Percentiles rank a stretch among this genome's conserved stretches.
These are phyloP conservation scores for Nephrotoma guestfalica DNA, from an alignment of 2,888 invertebrate species.

Conservation along the genomic window DNA sequence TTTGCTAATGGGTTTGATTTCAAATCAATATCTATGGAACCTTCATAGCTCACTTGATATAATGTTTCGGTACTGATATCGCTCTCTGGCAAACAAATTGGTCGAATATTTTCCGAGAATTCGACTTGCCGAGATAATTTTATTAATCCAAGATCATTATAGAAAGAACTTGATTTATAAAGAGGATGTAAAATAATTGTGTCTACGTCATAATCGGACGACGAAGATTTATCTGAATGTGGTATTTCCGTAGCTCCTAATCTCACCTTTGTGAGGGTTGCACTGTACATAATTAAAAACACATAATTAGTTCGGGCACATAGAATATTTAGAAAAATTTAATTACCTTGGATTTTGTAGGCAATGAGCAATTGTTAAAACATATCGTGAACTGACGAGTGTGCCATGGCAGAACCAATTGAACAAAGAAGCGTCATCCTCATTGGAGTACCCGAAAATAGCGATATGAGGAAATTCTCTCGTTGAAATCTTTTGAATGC, in stretches of 20 bases:
- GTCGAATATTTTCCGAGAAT: slow-evolving; percentile 20
- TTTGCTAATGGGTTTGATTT: too few relatives aligned
- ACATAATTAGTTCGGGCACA: too few relatives aligned
- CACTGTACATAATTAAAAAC: too few relatives aligned
- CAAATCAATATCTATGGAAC: too few relatives aligned
- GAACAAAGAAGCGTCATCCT: neutral
- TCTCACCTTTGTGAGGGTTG: too few relatives aligned
- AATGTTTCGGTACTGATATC: neutral
- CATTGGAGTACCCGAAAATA: neutral
- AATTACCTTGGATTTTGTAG: too few relatives aligned
- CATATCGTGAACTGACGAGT: neutral
- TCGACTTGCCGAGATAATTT: neutral
- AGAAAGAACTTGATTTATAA: neutral
- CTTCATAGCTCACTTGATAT: too few relatives aligned
- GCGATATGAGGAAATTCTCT: neutral
- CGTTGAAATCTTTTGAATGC: neutral
- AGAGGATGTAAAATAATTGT: neutral
- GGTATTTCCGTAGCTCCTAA: too few relatives aligned
- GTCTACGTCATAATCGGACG: neutral
- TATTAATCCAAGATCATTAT: neutral
- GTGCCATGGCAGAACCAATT: neutral
- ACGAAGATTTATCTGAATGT: neutral
- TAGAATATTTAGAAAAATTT: too few relatives aligned
- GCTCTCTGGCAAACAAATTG: slow-evolving; percentile 28
- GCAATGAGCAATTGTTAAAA: neutral